phyloP scores from a whole-genome alignment of 2,797 vertebrate genomes.

The Falco novaeseelandiae region DNA sequence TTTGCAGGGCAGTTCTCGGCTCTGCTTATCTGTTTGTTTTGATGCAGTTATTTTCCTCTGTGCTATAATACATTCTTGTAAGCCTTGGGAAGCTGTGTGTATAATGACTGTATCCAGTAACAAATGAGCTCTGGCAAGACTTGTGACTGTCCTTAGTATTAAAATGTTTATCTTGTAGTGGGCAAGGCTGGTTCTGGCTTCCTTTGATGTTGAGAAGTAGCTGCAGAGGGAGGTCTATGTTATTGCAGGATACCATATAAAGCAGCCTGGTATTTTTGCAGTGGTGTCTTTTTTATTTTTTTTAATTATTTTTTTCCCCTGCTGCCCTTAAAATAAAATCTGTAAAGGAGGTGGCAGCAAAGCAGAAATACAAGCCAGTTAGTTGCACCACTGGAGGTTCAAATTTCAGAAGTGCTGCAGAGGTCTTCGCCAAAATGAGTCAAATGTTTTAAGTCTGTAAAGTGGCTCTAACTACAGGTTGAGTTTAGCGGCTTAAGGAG shows the following conservation, averaged over 20 bases:
- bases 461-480: not conserved
- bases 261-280: not conserved
- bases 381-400: not conserved
- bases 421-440: not conserved
- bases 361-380: not conserved
- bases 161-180: not conserved
- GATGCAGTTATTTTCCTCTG: not conserved
- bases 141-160: not conserved
- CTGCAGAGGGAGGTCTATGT: not conserved
- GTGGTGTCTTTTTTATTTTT: too few relatives aligned
- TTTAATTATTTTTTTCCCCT: not conserved
- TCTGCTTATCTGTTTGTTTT: accelerated
- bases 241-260: not conserved
- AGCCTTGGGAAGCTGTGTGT: not conserved
- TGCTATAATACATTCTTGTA: not conserved
- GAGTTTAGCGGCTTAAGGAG: not conserved
- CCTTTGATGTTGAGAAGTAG: not conserved
- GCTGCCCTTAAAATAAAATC: not conserved
- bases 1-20: accelerated
- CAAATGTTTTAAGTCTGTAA: not conserved
- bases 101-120: not conserved
- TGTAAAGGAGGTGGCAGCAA: not conserved
- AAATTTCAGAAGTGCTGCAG: not conserved
- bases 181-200: not conserved
- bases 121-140: not conserved